Base-by-base conservation (phyloP, 2,113 vertebrate species). In the Cranoglanis bouderius region DNA sequence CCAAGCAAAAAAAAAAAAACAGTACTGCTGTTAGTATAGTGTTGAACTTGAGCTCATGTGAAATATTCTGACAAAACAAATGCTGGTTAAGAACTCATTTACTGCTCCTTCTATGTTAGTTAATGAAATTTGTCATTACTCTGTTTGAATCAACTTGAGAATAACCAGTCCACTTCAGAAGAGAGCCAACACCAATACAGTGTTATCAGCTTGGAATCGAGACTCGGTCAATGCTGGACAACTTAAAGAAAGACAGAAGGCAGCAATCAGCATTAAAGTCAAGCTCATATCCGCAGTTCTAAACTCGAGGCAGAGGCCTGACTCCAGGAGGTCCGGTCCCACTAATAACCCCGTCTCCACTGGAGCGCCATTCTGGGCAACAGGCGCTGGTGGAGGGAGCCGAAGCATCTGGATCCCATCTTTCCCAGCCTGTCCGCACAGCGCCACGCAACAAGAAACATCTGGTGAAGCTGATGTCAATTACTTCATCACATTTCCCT, bases 381-480 rank as follows among this genome's bases (percentile, higher is more conserved):
- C 91, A 93, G 92, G 94, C 94, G 91, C 92, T 94, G 94, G 92
- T 90, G 91, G 93, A 90, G 89, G 90, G 93, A 93, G 91, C 88
- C 90, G 80, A 85, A 93, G 94, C 96, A 96, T 96, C 96, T 96
- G 96, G 96, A 95, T 95, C 91, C 91, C 85, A 95, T 96, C 93
- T 87, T 90, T 75, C 61, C 57, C 93, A 86, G 92, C 90, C 93
- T 90, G 93, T 94, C 92, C 90, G 83, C 89, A 91, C 93, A 93
- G 94, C 82, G 90, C 92, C 85, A 92, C 43, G 91, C 94, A 96
- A 96, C 93, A 94, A 95, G 94, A 95, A 96, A 93, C 96, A 96
- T 95, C 95, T 96, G 95, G 93, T 92, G 91, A 92, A 92, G 93
- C 95, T 96, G 95, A 93, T 93, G 95, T 95, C 95, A 96, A 96